These are phyloP conservation scores for Timema cristinae DNA, from an alignment of 2,888 invertebrate species.

Conservation along the genomic window DNA sequence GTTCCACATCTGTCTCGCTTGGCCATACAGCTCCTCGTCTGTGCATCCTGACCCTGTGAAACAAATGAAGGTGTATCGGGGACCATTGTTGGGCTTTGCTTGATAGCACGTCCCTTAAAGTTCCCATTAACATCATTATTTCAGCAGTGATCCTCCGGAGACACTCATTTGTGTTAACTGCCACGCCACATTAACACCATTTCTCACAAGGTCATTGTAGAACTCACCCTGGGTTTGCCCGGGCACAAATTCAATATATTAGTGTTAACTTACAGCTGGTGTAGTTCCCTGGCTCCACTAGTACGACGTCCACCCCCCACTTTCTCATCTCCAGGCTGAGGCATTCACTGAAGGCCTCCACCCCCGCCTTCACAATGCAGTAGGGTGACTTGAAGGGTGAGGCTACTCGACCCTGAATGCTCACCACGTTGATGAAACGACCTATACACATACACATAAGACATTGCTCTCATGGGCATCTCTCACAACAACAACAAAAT, in stretches of 20 bases:
- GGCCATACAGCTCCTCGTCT: constrained; percentile 39
- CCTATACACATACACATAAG: constrained; percentile 35
- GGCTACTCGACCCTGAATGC: constrained; percentile 74
- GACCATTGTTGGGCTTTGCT: too few relatives aligned
- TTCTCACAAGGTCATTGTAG: too few relatives aligned
- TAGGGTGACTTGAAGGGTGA: constrained; percentile 79
- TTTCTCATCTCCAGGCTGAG: constrained; percentile 74
- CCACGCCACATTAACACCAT: too few relatives aligned
- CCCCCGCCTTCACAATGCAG: constrained; percentile 67
- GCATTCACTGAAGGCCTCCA: constrained; percentile 76
- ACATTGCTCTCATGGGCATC: too few relatives aligned
- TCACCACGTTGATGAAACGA: constrained; percentile 74
- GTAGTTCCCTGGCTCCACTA: constrained; percentile 81
- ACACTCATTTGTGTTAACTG: too few relatives aligned
- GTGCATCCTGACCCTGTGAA: constrained; percentile 28
- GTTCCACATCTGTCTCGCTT: constrained; percentile 79
- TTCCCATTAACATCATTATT: too few relatives aligned
- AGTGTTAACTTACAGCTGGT: constrained; percentile 49
- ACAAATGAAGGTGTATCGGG: too few relatives aligned
- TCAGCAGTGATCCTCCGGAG: too few relatives aligned
- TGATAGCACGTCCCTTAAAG: too few relatives aligned
- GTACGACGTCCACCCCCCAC: constrained; percentile 76
- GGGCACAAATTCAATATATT: too few relatives aligned
- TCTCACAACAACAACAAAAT: too few relatives aligned
- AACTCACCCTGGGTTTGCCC: too few relatives aligned